These are phyloP conservation scores for Barnardius zonarius DNA, from an alignment of 2,113 vertebrate genomes.

Conservation along the genomic window DNA sequence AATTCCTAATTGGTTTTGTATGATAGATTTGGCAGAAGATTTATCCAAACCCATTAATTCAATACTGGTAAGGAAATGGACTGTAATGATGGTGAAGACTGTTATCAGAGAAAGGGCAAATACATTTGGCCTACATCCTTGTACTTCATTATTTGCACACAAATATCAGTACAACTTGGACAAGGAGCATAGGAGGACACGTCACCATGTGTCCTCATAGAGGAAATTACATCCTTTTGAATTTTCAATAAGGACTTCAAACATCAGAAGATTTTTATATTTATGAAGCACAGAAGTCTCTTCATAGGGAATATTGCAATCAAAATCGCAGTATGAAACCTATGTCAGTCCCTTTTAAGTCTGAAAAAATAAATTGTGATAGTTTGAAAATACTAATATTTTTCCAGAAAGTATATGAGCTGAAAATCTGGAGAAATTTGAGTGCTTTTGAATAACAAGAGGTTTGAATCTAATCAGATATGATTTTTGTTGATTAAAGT, in stretches of 20 bases:
- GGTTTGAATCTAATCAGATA: neutral
- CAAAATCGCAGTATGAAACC: neutral
- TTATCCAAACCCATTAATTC: slow-evolving; percentile 67
- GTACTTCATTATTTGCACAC: slow-evolving; percentile 42
- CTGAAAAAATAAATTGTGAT: neutral
- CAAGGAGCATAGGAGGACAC: slow-evolving; percentile 18
- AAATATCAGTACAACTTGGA: neutral
- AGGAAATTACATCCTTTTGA: neutral
- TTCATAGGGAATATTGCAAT: neutral
- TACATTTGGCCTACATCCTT: slow-evolving; percentile 62
- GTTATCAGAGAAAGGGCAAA: slow-evolving; percentile 60
- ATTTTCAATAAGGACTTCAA: slow-evolving; percentile 11
- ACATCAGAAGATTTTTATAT: neutral
- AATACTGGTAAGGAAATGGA: slow-evolving; percentile 68
- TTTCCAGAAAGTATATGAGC: neutral
- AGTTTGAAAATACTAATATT: neutral
- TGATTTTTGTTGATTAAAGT: neutral
- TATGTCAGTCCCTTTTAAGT: neutral
- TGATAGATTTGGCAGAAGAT: slow-evolving; percentile 66
- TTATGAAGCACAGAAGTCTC: neutral
- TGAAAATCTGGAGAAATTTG: neutral
- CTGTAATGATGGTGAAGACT: slow-evolving; percentile 56
- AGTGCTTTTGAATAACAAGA: neutral
- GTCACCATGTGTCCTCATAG: neutral
- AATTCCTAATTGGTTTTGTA: slow-evolving; percentile 65